Evolutionary conservation across 2,797 vertebrate species (phyloP), one percentile per base, ranked within the genome.

Genomic region (Eulemur rubriventer): DNA sequence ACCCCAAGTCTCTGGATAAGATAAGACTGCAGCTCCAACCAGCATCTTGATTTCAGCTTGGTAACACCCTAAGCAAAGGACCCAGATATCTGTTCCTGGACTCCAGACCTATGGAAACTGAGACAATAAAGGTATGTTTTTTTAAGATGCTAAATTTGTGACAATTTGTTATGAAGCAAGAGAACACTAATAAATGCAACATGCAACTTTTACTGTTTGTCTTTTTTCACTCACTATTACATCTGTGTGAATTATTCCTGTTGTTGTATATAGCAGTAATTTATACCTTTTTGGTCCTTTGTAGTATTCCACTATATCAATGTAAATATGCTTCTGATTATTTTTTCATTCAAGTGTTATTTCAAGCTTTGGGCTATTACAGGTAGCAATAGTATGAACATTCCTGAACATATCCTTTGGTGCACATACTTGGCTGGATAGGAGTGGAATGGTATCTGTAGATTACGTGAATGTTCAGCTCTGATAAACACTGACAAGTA

Each of bases 321-420:
- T 63, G 35, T 14, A 30, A 30, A 59, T 83, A 43, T 24, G 6
- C 10, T 24, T 20, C 8, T 35, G 33, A 30, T 48, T 79, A 38
- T 57, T 52, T 33, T 65, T 65, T 4, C 14, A 55, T 57, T 83
- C 26, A 43, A 5, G 3, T 70, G 0, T 43, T 61, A 4, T 63
- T 78, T 82, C 26, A 89, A 52, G 41, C 22, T 43, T 80, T 50
- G 0, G 12, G 16, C n/a, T 67, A 18, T 38, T 41, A 50, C 16
- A 61, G 4, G 84, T 3, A 28, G 16, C 4, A 10, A 59, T 78
- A 22, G 38, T 76, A 38, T 26, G 20, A 48, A 11, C 28, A 24
- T 57, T 33, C 18, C 63, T 85, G 17, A 2, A 16, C 1, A 0
- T 33, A 10, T n/a, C 17, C 41, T 78, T 65, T 1, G 0, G 50